These are phyloP conservation scores for Huso huso DNA, from an alignment of 2,797 vertebrate species.

Conservation along the genomic window DNA sequence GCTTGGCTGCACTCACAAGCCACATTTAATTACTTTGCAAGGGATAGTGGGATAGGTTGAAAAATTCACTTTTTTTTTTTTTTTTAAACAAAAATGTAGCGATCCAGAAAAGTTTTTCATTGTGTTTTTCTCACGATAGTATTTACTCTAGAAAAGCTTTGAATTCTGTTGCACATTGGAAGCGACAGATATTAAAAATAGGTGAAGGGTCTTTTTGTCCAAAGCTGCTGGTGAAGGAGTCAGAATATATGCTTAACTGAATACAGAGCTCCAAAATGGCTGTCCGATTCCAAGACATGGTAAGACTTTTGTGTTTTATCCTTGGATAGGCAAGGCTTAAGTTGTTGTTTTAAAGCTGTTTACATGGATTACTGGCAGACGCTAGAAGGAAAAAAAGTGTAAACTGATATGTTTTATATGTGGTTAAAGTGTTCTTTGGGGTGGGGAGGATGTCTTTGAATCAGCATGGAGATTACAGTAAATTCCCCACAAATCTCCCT, in stretches of 20 bases:
- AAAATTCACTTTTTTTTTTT: constrained; percentile 11
- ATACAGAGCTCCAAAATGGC: constrained; percentile 28
- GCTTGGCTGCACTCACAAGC: constrained; percentile 13
- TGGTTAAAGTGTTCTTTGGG: too few relatives aligned
- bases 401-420: too few relatives aligned
- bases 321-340: too few relatives aligned
- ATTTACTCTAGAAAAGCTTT: background rate
- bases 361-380: too few relatives aligned
- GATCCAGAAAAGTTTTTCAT: background rate
- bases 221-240: background rate
- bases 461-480: too few relatives aligned
- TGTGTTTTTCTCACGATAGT: background rate
- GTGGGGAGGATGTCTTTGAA: too few relatives aligned
- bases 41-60: constrained; percentile 25
- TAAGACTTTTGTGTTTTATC: constrained; percentile 16
- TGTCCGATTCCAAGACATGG: constrained; percentile 37
- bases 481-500: too few relatives aligned
- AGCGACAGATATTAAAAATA: background rate
- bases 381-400: too few relatives aligned
- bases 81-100: background rate
- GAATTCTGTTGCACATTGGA: background rate
- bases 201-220: background rate
- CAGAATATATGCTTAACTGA: background rate
- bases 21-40: constrained; percentile 22
- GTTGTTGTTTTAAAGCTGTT: too few relatives aligned